Base-by-base conservation (phyloP, 1,140 invertebrate genomes). In the Polypedilum vanderplanki region DNA sequence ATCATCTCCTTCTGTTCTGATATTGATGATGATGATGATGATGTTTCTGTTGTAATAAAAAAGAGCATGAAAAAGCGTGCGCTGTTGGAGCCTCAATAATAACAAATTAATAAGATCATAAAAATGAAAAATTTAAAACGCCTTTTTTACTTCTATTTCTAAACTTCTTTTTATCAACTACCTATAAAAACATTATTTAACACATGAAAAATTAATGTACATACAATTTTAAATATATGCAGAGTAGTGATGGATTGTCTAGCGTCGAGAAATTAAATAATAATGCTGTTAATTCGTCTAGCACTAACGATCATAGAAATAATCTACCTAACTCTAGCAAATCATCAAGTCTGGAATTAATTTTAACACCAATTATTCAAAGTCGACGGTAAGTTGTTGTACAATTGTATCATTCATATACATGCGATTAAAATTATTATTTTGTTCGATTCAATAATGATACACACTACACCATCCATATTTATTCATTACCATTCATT, bases 301-400 rank as follows among this genome's bases (percentile, higher is more conserved):
- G 65, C 17, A 70, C 65, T 70, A 70, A 70, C 65, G 65, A 70
- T 57, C 46, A 57, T 70, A 70, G 65, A 70, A 70, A 70, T 70
- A 70, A 22, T 18, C 20, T 70, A 70, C 17, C 65, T 70, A 70
- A 22, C 17, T 8, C 17, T 70, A 22, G 65, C 17, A 70, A 70
- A 70, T 70, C 65, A 70, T 70, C 65, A 22, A 70, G 65, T 70
- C 65, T 70, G 65, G 65, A 70, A 70, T 22, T 70, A 20, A 70
- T 70, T 8, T 70, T 70, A 22, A 70, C 17, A 20, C 65, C 65
- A 22, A 70, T 70, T 18, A 70, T 70, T 18, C 65, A 70, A 70
- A 70, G 65, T 70, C 65, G 65, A 70, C 65, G 65, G 65, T 70
- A 22, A 70, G 65, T 70, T 20, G 17, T 10, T 70, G 20, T 3